These are phyloP conservation scores for Hylaeus anthracinus DNA, from an alignment of 1,140 invertebrate genomes.

Conservation along the genomic window DNA sequence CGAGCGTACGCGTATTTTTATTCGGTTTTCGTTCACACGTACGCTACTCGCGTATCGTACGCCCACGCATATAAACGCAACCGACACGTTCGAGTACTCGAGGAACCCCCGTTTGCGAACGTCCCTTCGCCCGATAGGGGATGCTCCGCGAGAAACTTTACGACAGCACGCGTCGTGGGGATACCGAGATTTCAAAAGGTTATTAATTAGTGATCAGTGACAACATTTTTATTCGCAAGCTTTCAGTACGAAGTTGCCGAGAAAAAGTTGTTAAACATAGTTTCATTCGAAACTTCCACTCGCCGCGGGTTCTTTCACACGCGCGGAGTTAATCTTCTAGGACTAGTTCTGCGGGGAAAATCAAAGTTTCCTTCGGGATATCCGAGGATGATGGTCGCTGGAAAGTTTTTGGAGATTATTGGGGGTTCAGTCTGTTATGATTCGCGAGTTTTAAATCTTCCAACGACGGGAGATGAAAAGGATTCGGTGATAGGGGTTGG, in stretches of 20 bases:
- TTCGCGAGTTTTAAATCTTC: no score
- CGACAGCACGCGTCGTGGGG: neutral
- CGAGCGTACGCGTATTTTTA: constrained; percentile 74
- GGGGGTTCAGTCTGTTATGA: neutral
- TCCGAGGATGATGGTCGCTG: no score
- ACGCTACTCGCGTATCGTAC: neutral
- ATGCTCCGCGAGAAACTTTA: neutral
- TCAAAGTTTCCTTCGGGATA: no score
- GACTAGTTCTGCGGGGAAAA: no score
- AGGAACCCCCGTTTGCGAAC: neutral
- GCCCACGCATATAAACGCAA: neutral
- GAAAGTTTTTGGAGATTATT: neutral
- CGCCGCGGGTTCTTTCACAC: no score
- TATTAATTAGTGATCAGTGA: constrained; percentile 8
- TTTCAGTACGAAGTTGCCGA: no score
- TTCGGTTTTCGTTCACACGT: constrained; percentile 30
- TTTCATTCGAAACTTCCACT: no score
- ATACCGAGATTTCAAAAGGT: neutral
- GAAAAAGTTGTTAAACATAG: no score
- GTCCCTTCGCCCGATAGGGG: neutral
- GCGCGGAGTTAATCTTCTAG: no score
- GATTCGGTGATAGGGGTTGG: no score
- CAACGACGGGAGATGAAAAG: no score
- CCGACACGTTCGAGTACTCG: neutral
- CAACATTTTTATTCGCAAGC: neutral